Base-by-base conservation (phyloP, 2,888 invertebrate genomes). In the Eristalis arbustorum region DNA sequence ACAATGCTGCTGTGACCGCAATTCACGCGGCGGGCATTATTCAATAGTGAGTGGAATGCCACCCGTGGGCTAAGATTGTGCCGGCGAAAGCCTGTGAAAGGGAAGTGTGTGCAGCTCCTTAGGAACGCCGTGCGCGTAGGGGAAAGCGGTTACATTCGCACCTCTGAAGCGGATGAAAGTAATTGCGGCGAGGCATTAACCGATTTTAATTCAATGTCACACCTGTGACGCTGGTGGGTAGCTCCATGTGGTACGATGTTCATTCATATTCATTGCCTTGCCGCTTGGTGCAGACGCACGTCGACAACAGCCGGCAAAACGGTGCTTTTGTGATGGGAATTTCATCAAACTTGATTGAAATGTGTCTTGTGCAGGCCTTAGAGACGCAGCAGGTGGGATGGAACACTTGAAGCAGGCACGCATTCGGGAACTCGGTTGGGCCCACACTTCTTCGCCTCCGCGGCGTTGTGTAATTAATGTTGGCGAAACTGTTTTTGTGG, bases 1-100 rank as follows among this genome's bases (percentile, higher is more conserved):
- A 49, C 49, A 61, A 56, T 56, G 56, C 59, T 71, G 61, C n/a
- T 68, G 42, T 79, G 80, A 84, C 84, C 75, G 75, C 80, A 76
- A 84, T 84, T 25, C 40, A 62, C 40, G 31, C 40, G 42, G 1
- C 3, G 57, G 57, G 40, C 31, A 76, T 84, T 80, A 80, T 76
- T 84, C 68, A 84, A 84, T 68, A 75, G 22, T n/a, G 68, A 71
- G 5, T 22, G 14, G 31, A 66, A 31, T 62, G 61, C 62, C 59
- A 49, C 23, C 42, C n/a, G n/a, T n/a, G n/a, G n/a, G n/a, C n/a
- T n/a, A n/a, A n/a, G n/a, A n/a, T n/a, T n/a, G n/a, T n/a, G n/a
- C n/a, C n/a, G n/a, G n/a, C n/a, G n/a, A n/a, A n/a, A n/a, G n/a
- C n/a, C 56, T 63, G 63, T 6, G 81, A 75, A 75, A 81, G 69